These are phyloP conservation scores for Drosophila mojavensis DNA, from an alignment of 1,140 invertebrate genomes.

Conservation along the genomic window DNA sequence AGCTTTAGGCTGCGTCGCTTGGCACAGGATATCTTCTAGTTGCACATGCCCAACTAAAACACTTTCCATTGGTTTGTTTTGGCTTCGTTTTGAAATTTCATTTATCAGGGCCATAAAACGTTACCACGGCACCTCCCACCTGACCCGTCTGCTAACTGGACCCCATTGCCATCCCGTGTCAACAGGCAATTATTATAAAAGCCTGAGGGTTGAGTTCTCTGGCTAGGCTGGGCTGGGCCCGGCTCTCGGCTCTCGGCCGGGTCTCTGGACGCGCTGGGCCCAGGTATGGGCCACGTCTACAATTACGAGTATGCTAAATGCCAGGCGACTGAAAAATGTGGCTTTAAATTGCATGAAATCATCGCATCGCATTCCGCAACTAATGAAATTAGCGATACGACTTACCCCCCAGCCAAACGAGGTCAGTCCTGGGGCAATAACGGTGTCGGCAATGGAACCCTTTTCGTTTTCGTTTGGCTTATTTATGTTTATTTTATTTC, in stretches of 20 bases:
- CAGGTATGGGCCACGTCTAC: conserved; percentile 19
- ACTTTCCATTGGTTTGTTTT: conserved; percentile 57
- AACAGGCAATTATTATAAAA: conserved; percentile 83
- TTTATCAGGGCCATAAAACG: conserved; percentile 76
- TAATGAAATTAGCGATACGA: conserved; percentile 75
- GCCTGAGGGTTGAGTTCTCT: conserved; percentile 43
- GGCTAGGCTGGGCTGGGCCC: background rate
- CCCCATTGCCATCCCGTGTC: conserved; percentile 72
- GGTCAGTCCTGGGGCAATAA: conserved; percentile 49
- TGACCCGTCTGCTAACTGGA: conserved; percentile 24
- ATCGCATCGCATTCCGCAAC: conserved; percentile 71
- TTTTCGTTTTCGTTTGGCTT: conserved; percentile 15
- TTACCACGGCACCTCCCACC: conserved; percentile 18
- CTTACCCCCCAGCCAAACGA: conserved; percentile 21
- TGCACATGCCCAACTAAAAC: background rate
- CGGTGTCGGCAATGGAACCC: conserved; percentile 39
- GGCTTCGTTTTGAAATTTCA: conserved; percentile 68
- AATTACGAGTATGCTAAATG: conserved; percentile 73
- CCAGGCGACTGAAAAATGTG: conserved; percentile 73
- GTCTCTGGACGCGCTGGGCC: background rate
- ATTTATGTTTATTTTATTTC: too few species aligned
- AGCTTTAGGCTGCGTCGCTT: background rate
- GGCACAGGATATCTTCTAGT: background rate
- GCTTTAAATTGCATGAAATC: conserved; percentile 83
- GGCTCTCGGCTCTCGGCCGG: background rate